These are phyloP conservation scores for Oreotrochilus melanogaster DNA, from an alignment of 2,113 vertebrate genomes.

Conservation along the genomic window DNA sequence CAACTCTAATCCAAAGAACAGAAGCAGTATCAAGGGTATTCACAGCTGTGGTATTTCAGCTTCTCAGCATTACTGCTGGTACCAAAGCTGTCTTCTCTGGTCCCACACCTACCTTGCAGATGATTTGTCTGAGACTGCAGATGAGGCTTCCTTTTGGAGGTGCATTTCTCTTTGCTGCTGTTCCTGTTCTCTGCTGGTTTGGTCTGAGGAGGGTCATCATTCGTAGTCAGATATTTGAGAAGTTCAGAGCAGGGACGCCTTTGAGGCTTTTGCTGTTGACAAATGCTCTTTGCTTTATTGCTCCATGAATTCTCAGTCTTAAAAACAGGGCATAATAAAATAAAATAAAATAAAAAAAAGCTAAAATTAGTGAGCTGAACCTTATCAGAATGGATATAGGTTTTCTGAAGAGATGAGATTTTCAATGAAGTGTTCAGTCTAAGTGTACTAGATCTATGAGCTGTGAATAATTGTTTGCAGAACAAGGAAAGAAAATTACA, in stretches of 20 bases:
- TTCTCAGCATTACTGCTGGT: slow-evolving; percentile 66
- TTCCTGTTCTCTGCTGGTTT: slow-evolving; percentile 92
- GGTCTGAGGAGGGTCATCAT: slow-evolving; percentile 92
- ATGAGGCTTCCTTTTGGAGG: slow-evolving; percentile 86
- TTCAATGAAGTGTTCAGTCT: slow-evolving; percentile 83
- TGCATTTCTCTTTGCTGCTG: slow-evolving; percentile 91
- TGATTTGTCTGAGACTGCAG: slow-evolving; percentile 87
- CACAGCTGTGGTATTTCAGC: not conserved
- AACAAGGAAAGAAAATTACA: slow-evolving; percentile 85
- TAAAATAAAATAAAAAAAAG: slow-evolving; percentile 13
- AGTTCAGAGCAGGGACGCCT: slow-evolving; percentile 98
- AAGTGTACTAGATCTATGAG: slow-evolving; percentile 83
- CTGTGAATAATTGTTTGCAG: slow-evolving; percentile 88
- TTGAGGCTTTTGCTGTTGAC: slow-evolving; percentile 92
- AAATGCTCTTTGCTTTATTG: slow-evolving; percentile 91
- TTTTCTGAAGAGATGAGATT: slow-evolving; percentile 84
- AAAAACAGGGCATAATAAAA: slow-evolving; percentile 64
- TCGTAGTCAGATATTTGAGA: slow-evolving; percentile 98
- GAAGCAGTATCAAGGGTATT: not conserved
- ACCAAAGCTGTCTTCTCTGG: slow-evolving; percentile 58
- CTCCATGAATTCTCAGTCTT: slow-evolving; percentile 97
- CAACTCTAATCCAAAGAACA: not conserved
- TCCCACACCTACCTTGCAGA: slow-evolving; percentile 90
- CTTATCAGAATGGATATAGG: slow-evolving; percentile 88
- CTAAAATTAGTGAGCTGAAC: slow-evolving; percentile 83